Base-by-base conservation (phyloP, 2,888 invertebrate species). In the Carcina quercana region DNA sequence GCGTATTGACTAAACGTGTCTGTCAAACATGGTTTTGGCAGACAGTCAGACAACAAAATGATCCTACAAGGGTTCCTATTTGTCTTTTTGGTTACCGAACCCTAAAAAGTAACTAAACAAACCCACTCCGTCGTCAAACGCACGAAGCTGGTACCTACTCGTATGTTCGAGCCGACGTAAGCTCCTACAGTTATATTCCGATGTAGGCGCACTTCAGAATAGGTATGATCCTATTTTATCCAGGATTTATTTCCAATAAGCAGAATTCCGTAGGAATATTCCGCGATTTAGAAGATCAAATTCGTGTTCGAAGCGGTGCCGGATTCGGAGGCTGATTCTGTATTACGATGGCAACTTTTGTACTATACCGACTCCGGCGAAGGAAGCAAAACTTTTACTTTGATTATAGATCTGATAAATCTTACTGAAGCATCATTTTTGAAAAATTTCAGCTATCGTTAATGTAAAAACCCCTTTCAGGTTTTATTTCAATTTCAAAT, bases 241-340 rank as follows among this genome's bases (percentile, higher is more conserved):
- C 68, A 51, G 66, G 69, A 69, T 73, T 69, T 70, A 72, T 70
- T 66, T 70, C 65, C 72, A 70, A 73, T 71, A 70, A 68, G 62
- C 64, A 55, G 54, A 63, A 72, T 64, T 60, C 62, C 56, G 40
- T 42, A 49, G 24, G 54, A 65, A 68, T 64, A 69, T 67, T 63
- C 55, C 57, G 44, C 55, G 57, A 54, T 64, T 65, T 58, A 45
- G 50, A 40, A 42, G 52, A 59, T 63, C 63, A 61, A 56, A 68
- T 64, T 61, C 55, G 10, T 15, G 19, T 48, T 38, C 47, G 46
- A 45, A 48, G 55, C 53, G 53, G 53, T 53, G 48, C n/a, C n/a
- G n/a, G n/a, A n/a, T n/a, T n/a, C n/a, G n/a, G n/a, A n/a, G n/a
- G n/a, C n/a, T n/a, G n/a, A n/a, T n/a, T n/a, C n/a, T n/a, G n/a